phyloP scores from a whole-genome alignment of 2,888 invertebrate species.

The Yponomeuta plumbellus region DNA sequence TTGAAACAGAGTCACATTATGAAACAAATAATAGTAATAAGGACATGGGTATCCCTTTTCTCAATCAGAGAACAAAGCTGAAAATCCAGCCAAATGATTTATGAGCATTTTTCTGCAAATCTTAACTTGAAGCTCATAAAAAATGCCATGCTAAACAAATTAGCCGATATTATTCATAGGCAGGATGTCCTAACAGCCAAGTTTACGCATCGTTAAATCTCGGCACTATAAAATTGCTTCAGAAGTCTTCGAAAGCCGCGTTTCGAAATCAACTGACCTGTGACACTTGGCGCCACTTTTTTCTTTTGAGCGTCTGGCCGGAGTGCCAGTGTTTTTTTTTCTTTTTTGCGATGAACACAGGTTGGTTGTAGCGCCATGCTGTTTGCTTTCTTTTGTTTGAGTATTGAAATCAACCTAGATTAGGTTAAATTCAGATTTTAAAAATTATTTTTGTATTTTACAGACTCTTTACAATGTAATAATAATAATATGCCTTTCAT shows the following conservation, averaged over 20 bases:
- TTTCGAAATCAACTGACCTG: constrained; percentile 43
- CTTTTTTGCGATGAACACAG: constrained; percentile 6
- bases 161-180: constrained; percentile 15
- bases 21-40: no score
- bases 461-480: neutral
- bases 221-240: constrained; percentile 39
- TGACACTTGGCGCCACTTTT: constrained; percentile 61
- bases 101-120: neutral
- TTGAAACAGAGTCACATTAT: no score
- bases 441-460: no score
- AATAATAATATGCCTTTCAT: neutral
- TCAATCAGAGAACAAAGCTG: no score
- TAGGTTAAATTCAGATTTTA: neutral
- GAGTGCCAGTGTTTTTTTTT: constrained; percentile 11
- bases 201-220: constrained; percentile 44
- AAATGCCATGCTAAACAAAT: neutral
- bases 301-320: constrained; percentile 14
- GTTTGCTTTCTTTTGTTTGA: neutral
- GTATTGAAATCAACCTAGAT: neutral
- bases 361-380: constrained; percentile 7
- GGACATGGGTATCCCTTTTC: no score
- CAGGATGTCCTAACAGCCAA: constrained; percentile 36
- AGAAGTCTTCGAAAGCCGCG: constrained; percentile 26
- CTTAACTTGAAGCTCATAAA: neutral
- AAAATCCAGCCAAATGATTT: neutral